Evolutionary conservation across 2,797 vertebrate genomes (phyloP).

Genomic region (Lycodopsis pacificus): DNA sequence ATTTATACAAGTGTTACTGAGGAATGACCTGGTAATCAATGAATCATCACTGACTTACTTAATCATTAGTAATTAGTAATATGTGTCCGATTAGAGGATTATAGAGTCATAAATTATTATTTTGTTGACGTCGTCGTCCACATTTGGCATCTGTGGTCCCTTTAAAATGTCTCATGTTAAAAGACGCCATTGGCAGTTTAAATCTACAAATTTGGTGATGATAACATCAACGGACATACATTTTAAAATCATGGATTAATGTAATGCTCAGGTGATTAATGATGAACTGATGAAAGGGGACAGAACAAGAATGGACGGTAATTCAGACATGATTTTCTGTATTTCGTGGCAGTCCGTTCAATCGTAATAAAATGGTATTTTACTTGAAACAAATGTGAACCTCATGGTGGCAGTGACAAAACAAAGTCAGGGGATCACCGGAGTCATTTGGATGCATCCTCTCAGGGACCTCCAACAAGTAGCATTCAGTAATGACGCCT

Average conservation of each 20-base stretch:
- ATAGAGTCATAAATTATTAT: background rate
- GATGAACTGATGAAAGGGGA: background rate
- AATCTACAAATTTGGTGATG: conserved; percentile 8
- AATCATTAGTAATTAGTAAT: background rate
- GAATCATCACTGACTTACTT: background rate
- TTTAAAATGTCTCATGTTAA: background rate
- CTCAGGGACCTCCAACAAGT: conserved; percentile 26
- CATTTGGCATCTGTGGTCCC: background rate
- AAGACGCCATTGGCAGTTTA: conserved; percentile 2
- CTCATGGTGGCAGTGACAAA: background rate
- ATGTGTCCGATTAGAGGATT: background rate
- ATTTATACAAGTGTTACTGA: background rate
- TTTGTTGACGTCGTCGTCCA: background rate
- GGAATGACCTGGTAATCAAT: background rate
- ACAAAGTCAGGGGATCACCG: background rate
- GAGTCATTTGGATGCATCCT: background rate
- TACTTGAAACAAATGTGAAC: background rate
- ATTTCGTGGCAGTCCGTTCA: background rate
- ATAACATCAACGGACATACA: conserved; percentile 21
- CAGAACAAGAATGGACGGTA: background rate
- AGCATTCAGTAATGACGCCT: conserved; percentile 11
- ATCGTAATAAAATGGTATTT: background rate
- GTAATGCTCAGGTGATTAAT: background rate
- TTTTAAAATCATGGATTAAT: conserved; percentile 5
- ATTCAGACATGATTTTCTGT: background rate